Conservation (phyloP, 2,888 invertebrate genomes). For the Thymelicus acteon region DNA sequence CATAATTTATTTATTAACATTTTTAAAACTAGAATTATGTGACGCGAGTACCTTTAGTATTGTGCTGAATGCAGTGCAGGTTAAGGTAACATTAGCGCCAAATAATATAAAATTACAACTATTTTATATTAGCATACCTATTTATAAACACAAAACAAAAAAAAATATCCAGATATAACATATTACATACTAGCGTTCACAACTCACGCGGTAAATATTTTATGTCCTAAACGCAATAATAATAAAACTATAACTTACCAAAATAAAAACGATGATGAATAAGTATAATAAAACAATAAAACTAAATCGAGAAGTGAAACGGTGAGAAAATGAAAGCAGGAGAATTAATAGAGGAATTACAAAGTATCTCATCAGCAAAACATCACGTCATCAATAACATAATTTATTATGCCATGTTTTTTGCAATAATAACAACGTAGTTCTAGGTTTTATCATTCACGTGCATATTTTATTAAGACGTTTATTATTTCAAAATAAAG, state of each 20-base stretch:
- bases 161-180: neutral
- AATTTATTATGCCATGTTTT: too few relatives aligned
- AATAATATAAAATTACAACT: slow-evolving; percentile 36
- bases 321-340: neutral
- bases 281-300: slow-evolving; percentile 6
- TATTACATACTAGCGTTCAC: slow-evolving; percentile 14
- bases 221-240: slow-evolving; percentile 6
- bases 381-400: neutral
- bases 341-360: neutral
- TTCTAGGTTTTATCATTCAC: too few relatives aligned
- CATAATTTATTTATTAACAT: slow-evolving; percentile 39
- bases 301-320: neutral
- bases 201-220: slow-evolving; percentile 13
- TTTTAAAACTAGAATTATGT: slow-evolving; percentile 34
- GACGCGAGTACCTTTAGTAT: slow-evolving; percentile 71
- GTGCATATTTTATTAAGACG: too few relatives aligned
- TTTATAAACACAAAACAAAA: neutral
- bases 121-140: neutral
- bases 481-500: too few relatives aligned
- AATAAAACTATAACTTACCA: slow-evolving; percentile 2
- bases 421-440: too few relatives aligned
- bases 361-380: slow-evolving; percentile 8
- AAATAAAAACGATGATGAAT: slow-evolving; percentile 11
- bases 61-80: slow-evolving; percentile 50
- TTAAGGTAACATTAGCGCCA: slow-evolving; percentile 84